Conservation (phyloP, 2,113 vertebrate genomes). For the Indri indri region DNA sequence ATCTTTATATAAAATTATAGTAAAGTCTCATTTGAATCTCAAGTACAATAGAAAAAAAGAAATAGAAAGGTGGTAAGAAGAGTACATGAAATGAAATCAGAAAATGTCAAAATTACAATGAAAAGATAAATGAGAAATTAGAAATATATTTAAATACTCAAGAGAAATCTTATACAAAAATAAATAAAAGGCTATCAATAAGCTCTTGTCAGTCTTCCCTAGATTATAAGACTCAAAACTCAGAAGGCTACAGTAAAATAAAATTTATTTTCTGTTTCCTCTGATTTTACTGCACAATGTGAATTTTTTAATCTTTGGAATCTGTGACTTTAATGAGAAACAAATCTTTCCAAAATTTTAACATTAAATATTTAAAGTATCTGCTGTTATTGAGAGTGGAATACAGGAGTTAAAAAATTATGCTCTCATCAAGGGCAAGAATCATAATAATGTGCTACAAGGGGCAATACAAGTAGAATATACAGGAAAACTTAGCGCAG, state of each 20-base stretch:
- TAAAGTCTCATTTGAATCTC: neutral
- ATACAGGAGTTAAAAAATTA: neutral
- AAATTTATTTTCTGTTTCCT: neutral
- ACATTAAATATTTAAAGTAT: constrained; percentile 41
- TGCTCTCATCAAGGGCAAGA: neutral
- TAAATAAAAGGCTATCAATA: neutral
- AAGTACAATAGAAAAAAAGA: neutral
- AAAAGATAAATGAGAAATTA: constrained; percentile 14
- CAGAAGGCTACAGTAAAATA: neutral
- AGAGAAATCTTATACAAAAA: neutral
- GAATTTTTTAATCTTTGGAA: neutral
- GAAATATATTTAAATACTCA: neutral
- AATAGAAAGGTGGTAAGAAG: neutral
- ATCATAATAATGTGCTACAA: neutral
- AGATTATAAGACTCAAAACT: neutral
- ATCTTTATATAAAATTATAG: neutral
- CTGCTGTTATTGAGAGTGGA: neutral
- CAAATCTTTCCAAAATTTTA: constrained; percentile 3
- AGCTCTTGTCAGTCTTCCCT: neutral
- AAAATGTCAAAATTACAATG: constrained; percentile 34
- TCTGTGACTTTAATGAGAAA: constrained; percentile 25
- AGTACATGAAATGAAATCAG: neutral
- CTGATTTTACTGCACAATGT: neutral
- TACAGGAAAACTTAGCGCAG: neutral
- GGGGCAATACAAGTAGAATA: neutral